These are phyloP conservation scores for Trichacis sp. DNA, from an alignment of 2,888 invertebrate genomes.

Conservation along the genomic window DNA sequence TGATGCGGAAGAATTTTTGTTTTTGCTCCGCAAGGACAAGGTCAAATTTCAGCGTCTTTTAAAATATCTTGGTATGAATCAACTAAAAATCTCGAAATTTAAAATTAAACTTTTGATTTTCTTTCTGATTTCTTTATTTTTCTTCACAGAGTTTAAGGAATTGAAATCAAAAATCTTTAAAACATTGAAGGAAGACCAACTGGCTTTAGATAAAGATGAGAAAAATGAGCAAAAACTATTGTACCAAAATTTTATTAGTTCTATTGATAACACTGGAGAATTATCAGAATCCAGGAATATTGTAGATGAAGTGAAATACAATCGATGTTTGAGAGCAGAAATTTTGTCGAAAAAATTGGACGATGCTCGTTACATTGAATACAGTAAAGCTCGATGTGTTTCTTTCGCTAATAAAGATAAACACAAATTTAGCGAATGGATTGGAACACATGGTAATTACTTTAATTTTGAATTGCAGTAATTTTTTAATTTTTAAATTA, in stretches of 20 bases:
- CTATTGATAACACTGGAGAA: constrained; percentile 66
- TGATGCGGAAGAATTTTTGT: constrained; percentile 82
- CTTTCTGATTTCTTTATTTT: constrained; percentile 13
- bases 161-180: constrained; percentile 71
- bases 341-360: constrained; percentile 71
- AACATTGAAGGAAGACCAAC: constrained; percentile 52
- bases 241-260: constrained; percentile 53
- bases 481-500: no score
- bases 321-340: constrained; percentile 72
- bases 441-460: constrained; percentile 59
- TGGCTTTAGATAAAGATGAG: constrained; percentile 69
- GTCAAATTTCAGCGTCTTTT: constrained; percentile 81
- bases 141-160: constrained; percentile 54
- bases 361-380: constrained; percentile 76
- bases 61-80: constrained; percentile 77
- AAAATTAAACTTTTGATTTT: constrained; percentile 4
- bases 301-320: constrained; percentile 75
- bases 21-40: constrained; percentile 85
- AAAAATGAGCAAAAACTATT: constrained; percentile 33
- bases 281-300: constrained; percentile 68
- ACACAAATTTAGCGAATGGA: constrained; percentile 65
- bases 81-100: no score
- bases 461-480: no score
- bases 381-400: constrained; percentile 81
- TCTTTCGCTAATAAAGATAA: constrained; percentile 76